A percentile compares a stretch with the other conserved stretches of the same genome.
Conservation (phyloP, 2,888 invertebrate species). For the Ormia ochracea region DNA sequence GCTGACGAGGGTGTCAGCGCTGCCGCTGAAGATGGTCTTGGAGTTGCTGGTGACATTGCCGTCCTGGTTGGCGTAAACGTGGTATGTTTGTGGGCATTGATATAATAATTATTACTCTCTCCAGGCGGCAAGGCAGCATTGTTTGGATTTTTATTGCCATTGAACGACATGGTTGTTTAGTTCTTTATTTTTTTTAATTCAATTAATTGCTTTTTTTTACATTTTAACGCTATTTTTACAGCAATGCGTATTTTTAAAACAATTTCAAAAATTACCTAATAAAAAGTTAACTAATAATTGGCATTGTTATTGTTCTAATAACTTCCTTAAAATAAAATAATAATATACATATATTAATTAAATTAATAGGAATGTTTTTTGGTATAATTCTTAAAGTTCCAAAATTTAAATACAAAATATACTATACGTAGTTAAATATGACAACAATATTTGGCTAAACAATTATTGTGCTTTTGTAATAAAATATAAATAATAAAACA, state of each 20-base stretch:
- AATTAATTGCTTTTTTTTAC: conserved; percentile 3
- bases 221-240: conserved; percentile 19
- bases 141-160: conserved; percentile 42
- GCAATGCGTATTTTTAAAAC: conserved; percentile 13
- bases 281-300: conserved; percentile 44
- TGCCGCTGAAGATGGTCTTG: background rate
- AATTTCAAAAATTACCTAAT: conserved; percentile 37
- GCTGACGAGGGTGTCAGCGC: conserved; percentile 10
- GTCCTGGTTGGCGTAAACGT: conserved; percentile 51
- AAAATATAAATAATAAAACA: too few relatives aligned
- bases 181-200: conserved; percentile 16
- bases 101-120: conserved; percentile 49
- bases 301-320: conserved; percentile 36
- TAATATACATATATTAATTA: background rate
- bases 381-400: conserved; percentile 43
- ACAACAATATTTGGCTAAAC: conserved; percentile 7
- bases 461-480: background rate
- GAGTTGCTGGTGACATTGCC: background rate
- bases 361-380: conserved; percentile 53
- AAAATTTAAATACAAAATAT: conserved; percentile 20
- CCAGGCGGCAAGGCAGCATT: conserved; percentile 23
- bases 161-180: conserved; percentile 45
- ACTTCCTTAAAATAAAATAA: conserved; percentile 30
- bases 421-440: background rate
- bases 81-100: conserved; percentile 56